These are phyloP conservation scores for Conus betulinus DNA, from an alignment of 1,140 invertebrate genomes.

Conservation along the genomic window DNA sequence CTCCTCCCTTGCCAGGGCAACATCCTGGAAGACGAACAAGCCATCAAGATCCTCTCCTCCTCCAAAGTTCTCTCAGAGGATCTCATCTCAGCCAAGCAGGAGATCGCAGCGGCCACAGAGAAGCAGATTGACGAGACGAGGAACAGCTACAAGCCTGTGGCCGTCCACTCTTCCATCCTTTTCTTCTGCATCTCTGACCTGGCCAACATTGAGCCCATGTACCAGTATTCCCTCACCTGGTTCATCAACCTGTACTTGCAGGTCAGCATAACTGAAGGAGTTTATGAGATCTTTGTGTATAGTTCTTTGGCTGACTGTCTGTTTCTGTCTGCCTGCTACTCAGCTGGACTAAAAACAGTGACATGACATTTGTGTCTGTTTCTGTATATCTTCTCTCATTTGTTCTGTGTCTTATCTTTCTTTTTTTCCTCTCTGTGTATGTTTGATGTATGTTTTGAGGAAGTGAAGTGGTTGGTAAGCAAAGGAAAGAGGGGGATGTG, in stretches of 20 bases:
- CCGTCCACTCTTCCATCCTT: conserved; percentile 74
- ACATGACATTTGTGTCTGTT: background rate
- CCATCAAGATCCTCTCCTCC: conserved; percentile 74
- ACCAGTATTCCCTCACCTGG: conserved; percentile 76
- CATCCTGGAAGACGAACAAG: conserved; percentile 76
- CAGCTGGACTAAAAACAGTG: no score
- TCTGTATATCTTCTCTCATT: background rate
- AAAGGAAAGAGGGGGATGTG: background rate
- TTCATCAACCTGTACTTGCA: conserved; percentile 76
- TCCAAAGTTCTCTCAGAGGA: conserved; percentile 75
- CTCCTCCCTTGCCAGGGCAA: conserved; percentile 64
- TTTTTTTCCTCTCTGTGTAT: no score
- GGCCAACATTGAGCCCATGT: conserved; percentile 76
- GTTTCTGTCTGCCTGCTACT: background rate
- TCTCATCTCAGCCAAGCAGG: conserved; percentile 74
- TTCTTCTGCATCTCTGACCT: conserved; percentile 77
- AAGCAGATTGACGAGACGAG: conserved; percentile 75
- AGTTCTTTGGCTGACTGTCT: background rate
- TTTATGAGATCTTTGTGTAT: background rate
- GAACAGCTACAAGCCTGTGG: conserved; percentile 75
- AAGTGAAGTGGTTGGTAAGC: no score
- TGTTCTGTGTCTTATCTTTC: background rate
- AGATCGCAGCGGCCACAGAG: conserved; percentile 73
- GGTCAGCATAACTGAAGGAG: conserved; percentile 59
- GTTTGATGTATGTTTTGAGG: no score